These are phyloP conservation scores for Otolemur garnettii DNA, from an alignment of 2,113 vertebrate species.

Conservation along the genomic window DNA sequence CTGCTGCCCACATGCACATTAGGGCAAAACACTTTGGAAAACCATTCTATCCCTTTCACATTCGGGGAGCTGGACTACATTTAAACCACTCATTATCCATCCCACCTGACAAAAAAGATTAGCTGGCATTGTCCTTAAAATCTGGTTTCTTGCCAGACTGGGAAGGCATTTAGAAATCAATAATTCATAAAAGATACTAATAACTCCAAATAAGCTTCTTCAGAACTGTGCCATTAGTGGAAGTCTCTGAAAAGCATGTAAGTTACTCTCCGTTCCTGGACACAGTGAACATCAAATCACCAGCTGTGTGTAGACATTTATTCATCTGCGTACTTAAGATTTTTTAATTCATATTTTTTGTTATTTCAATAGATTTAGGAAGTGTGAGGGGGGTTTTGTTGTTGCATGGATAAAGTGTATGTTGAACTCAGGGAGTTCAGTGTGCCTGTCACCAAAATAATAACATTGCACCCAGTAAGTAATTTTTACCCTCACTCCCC, in stretches of 20 bases:
- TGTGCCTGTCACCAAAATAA: no score
- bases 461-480: no score
- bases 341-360: no score
- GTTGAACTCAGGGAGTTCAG: no score
- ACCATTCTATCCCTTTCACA: not conserved
- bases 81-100: not conserved
- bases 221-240: constrained; percentile 24
- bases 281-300: not conserved
- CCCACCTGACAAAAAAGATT: constrained; percentile 46
- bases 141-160: constrained; percentile 42
- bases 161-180: constrained; percentile 67
- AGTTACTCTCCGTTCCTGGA: not conserved
- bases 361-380: no score
- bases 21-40: not conserved
- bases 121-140: constrained; percentile 2
- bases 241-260: not conserved
- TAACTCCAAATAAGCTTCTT: constrained; percentile 51
- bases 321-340: not conserved
- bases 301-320: not conserved
- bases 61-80: not conserved
- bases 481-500: no score
- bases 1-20: not conserved
- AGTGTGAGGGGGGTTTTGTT: no score
- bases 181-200: constrained; percentile 68
- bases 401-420: no score